A percentile compares a stretch with the other conserved stretches of the same genome.
These are phyloP conservation scores for Melanostoma mellinum DNA, from an alignment of 2,888 invertebrate species.

Conservation along the genomic window DNA sequence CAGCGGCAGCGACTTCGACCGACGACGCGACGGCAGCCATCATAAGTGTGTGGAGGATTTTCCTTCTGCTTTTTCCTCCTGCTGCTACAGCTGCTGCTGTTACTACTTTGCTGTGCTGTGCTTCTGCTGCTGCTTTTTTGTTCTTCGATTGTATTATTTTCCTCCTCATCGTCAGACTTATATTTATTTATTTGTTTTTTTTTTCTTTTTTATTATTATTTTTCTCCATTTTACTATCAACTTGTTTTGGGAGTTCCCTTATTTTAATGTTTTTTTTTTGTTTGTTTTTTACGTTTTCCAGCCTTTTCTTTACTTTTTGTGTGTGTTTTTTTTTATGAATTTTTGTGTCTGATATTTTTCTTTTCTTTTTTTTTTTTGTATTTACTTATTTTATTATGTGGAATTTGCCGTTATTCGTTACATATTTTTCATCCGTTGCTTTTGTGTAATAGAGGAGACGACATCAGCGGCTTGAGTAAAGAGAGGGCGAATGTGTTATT, in stretches of 20 bases:
- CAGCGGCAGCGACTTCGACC: neutral
- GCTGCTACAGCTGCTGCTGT: conserved; percentile 5
- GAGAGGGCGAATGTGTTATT: conserved; percentile 42
- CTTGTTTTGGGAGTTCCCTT: conserved; percentile 65
- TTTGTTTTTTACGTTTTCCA: conserved; percentile 62
- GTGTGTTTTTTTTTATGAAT: conserved; percentile 57
- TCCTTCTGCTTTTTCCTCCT: conserved; percentile 64
- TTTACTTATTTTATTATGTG: conserved; percentile 54
- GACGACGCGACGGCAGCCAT: neutral
- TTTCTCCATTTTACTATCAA: conserved; percentile 68
- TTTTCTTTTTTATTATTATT: conserved; percentile 40
- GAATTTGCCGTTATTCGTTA: conserved; percentile 66
- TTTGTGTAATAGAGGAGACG: conserved; percentile 66
- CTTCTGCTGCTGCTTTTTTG: conserved; percentile 55
- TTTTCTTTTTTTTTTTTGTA: conserved; percentile 58
- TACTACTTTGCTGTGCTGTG: conserved; percentile 23
- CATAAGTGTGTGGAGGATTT: conserved; percentile 72
- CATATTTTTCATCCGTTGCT: conserved; percentile 70
- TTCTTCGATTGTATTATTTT: conserved; percentile 69
- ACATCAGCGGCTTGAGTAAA: conserved; percentile 6
- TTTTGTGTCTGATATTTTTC: conserved; percentile 61
- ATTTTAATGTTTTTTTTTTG: conserved; percentile 32
- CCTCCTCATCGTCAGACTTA: conserved; percentile 56
- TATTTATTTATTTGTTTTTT: conserved; percentile 41
- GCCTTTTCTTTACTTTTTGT: conserved; percentile 54